Evolutionary conservation across 2,797 vertebrate genomes (phyloP).

Genomic region (Poecilia velifera): DNA sequence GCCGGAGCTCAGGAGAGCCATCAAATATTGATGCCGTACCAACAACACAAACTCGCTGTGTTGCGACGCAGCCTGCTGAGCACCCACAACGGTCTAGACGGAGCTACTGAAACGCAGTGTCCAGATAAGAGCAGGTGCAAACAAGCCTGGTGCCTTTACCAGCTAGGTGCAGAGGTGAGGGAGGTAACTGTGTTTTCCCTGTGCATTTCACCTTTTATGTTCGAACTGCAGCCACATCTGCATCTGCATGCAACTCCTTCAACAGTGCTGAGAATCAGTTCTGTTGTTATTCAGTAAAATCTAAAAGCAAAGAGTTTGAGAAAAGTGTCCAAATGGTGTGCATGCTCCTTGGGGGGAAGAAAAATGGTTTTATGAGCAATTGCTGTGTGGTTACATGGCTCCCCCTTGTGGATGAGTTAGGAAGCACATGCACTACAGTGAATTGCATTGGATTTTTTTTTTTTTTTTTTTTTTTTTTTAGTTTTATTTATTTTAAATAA

Average conservation of each 20-base stretch:
- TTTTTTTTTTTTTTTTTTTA: no score
- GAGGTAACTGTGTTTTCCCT: constrained; percentile 5
- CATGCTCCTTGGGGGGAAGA: neutral
- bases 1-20: constrained; percentile 63
- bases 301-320: constrained; percentile 22
- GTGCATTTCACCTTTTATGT: neutral
- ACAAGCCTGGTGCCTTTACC: constrained; percentile 16
- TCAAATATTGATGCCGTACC: constrained; percentile 82
- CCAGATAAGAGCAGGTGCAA: constrained; percentile 24
- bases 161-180: constrained; percentile 7
- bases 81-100: constrained; percentile 38
- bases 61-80: constrained; percentile 41
- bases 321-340: neutral
- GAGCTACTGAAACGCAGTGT: constrained; percentile 26
- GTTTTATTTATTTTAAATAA: neutral
- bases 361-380: neutral
- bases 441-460: neutral
- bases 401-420: constrained; percentile 48
- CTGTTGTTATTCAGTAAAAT: neutral
- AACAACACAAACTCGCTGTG: constrained; percentile 38
- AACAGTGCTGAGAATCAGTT: neutral
- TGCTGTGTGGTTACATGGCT: constrained; percentile 25
- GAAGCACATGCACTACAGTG: constrained; percentile 12
- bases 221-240: neutral
- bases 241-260: constrained; percentile 3